Evolutionary conservation across 1,140 invertebrate genomes (phyloP).

Genomic region (Drosophila guanche): DNA sequence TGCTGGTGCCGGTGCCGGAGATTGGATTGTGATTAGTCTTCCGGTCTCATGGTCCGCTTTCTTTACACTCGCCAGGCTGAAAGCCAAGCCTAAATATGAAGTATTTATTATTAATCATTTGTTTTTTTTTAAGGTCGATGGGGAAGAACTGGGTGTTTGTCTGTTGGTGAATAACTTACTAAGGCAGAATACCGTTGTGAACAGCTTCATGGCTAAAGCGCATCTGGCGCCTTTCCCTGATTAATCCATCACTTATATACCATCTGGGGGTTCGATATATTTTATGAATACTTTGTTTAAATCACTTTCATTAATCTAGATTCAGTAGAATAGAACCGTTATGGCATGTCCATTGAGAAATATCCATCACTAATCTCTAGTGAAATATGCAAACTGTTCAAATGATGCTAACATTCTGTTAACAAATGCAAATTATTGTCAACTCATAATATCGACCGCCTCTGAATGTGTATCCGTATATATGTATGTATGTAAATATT

Average conservation of each 20-base stretch:
- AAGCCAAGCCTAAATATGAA: constrained; percentile 26
- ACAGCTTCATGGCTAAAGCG: constrained; percentile 53
- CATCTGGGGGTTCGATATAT: constrained; percentile 31
- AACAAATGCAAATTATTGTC: constrained; percentile 39
- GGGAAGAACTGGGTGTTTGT: background rate
- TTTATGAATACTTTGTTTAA: constrained; percentile 37
- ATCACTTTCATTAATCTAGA: constrained; percentile 73
- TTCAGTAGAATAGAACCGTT: constrained; percentile 64
- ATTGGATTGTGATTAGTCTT: constrained; percentile 54
- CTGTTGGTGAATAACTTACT: constrained; percentile 37
- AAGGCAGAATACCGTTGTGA: constrained; percentile 45
- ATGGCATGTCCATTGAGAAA: constrained; percentile 58
- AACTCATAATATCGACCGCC: constrained; percentile 36
- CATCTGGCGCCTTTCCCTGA: constrained; percentile 49
- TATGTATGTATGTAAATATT: constrained; percentile 7
- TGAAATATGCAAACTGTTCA: constrained; percentile 29
- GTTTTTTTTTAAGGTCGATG: no score
- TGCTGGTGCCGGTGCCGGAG: constrained; percentile 71
- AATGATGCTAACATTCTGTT: constrained; percentile 36
- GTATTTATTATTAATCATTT: constrained; percentile 55
- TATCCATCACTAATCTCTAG: constrained; percentile 35
- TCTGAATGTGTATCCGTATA: constrained; percentile 28
- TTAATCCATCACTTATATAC: constrained; percentile 60
- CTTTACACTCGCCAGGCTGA: constrained; percentile 23
- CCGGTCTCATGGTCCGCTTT: constrained; percentile 42